Evolutionary conservation across 2,888 invertebrate genomes (phyloP).

Genomic region (Amblyteles armatorius): DNA sequence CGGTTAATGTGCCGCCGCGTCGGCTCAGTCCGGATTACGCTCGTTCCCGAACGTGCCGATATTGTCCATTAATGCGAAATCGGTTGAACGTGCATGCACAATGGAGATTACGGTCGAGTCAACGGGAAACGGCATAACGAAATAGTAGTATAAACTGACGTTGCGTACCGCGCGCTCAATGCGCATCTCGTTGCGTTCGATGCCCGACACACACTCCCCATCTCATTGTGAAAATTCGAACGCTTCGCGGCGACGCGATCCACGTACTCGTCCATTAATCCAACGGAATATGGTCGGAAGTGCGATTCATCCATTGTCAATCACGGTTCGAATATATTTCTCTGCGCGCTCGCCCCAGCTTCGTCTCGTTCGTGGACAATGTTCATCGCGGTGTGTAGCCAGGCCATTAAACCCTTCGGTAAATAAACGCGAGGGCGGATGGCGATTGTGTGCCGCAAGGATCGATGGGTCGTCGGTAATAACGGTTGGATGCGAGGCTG

Average conservation of each 20-base stretch:
- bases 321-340: slow-evolving; percentile 12
- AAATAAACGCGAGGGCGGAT: background rate
- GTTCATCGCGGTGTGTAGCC: background rate
- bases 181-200: slow-evolving; percentile 1
- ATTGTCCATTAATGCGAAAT: slow-evolving; percentile 16
- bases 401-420: background rate
- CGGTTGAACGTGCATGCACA: slow-evolving; percentile 2
- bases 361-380: background rate
- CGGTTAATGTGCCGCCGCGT: background rate
- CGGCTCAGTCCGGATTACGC: slow-evolving; percentile 4
- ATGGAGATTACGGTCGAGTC: slow-evolving; percentile 1
- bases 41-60: background rate
- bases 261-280: slow-evolving; percentile 20
- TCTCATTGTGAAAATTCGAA: background rate
- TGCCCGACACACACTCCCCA: background rate
- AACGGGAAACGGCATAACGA: slow-evolving; percentile 20
- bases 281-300: background rate
- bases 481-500: background rate
- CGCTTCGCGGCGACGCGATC: background rate
- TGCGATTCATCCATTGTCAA: slow-evolving; percentile 27
- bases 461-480: slow-evolving; percentile 11
- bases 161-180: slow-evolving; percentile 1
- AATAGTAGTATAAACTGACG: slow-evolving; percentile 25
- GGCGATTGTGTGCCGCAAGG: background rate
- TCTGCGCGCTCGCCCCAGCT: background rate